phyloP scores from a whole-genome alignment of 2,888 invertebrate genomes.

The Oxystoma pomonae region DNA sequence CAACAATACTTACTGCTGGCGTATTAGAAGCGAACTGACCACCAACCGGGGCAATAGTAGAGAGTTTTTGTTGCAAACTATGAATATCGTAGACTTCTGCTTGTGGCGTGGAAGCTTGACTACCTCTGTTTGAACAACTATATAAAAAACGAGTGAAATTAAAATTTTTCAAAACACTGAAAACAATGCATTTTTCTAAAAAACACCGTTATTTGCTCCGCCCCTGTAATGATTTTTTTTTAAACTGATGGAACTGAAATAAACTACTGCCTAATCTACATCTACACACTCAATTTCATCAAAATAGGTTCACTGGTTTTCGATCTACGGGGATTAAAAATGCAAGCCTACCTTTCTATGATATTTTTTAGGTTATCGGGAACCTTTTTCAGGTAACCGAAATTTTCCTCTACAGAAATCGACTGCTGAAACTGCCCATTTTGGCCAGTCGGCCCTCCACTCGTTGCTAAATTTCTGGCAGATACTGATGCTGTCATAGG shows the following conservation, averaged over 20 bases:
- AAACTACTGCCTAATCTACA: too few relatives aligned
- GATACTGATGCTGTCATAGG: slow-evolving; percentile 34
- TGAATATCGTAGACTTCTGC: slow-evolving; percentile 62
- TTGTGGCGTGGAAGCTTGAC: slow-evolving; percentile 62
- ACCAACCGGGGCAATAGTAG: slow-evolving; percentile 44
- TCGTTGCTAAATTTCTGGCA: slow-evolving; percentile 32
- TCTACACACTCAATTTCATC: too few relatives aligned
- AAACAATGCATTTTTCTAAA: too few relatives aligned
- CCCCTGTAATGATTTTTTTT: too few relatives aligned
- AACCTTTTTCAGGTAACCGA: slow-evolving; percentile 24
- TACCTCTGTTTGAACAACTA: slow-evolving; percentile 48
- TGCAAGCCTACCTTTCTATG: slow-evolving; percentile 36
- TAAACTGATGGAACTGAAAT: too few relatives aligned
- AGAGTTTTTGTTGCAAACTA: slow-evolving; percentile 65
- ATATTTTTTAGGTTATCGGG: slow-evolving; percentile 48
- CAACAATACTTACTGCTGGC: neutral
- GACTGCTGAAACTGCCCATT: slow-evolving; percentile 29
- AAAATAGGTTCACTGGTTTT: too few relatives aligned
- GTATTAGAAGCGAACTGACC: neutral
- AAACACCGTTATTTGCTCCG: too few relatives aligned
- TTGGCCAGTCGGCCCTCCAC: slow-evolving; percentile 8
- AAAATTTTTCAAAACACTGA: too few relatives aligned
- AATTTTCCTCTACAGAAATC: slow-evolving; percentile 33
- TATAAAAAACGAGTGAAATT: too few relatives aligned
- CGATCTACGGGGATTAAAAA: too few relatives aligned